A percentile compares a stretch with the other conserved stretches of the same genome.
These are phyloP conservation scores for Andrena flavipes DNA, from an alignment of 2,888 invertebrate genomes.

Conservation along the genomic window DNA sequence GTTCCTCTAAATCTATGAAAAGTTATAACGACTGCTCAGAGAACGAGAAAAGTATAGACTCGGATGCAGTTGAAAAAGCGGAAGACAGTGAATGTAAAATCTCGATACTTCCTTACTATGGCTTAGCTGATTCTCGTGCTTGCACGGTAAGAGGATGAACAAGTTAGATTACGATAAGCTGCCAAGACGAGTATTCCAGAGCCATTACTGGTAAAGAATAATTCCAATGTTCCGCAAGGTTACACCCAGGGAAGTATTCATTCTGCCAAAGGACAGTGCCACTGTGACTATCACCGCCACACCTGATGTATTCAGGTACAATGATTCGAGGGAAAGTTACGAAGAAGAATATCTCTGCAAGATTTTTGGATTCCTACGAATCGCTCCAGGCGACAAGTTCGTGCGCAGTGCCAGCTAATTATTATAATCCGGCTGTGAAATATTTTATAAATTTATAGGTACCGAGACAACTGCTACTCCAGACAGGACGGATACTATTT, in stretches of 20 bases:
- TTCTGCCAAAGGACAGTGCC: conserved; percentile 65
- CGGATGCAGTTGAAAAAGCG: not conserved
- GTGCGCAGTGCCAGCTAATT: not conserved
- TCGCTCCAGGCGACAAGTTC: conserved; percentile 73
- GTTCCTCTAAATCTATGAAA: not conserved
- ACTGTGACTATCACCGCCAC: conserved; percentile 57
- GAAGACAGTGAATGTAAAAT: conserved; percentile 63
- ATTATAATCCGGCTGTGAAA: not conserved
- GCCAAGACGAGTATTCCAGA: not conserved
- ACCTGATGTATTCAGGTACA: conserved; percentile 29
- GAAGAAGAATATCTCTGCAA: conserved; percentile 53
- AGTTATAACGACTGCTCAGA: not conserved
- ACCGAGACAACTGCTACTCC: conserved; percentile 65
- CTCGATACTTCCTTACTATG: conserved; percentile 73
- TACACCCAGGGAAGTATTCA: conserved; percentile 65
- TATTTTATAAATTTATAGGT: conserved; percentile 49
- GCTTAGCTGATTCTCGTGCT: conserved; percentile 55
- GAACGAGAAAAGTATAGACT: not conserved
- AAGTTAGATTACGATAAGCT: not conserved
- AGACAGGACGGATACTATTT: conserved; percentile 71
- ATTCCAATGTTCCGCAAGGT: conserved; percentile 30
- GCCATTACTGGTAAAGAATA: not conserved
- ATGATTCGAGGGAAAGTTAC: conserved; percentile 6
- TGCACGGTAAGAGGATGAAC: conserved; percentile 59
- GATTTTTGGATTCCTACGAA: conserved; percentile 70